Conservation (phyloP, 2,797 vertebrate genomes). For the Phataginus tetradactyla region DNA sequence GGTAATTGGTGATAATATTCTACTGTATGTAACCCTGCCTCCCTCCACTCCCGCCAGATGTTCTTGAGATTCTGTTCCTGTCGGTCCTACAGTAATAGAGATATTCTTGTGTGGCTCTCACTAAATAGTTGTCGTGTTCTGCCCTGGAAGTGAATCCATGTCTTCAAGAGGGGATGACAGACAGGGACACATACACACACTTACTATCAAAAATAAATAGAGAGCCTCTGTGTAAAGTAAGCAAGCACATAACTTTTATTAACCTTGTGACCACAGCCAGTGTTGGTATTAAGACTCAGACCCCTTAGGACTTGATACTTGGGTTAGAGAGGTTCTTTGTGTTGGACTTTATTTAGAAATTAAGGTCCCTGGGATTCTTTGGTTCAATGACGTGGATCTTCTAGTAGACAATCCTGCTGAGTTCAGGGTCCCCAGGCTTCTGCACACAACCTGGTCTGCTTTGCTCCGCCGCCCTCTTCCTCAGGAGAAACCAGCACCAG, state of each 20-base stretch:
- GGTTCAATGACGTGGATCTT: not conserved
- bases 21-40: not conserved
- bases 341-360: slow-evolving; percentile 7
- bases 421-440: not conserved
- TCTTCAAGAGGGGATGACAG: slow-evolving; percentile 25
- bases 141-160: slow-evolving; percentile 23
- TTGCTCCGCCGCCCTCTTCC: not conserved
- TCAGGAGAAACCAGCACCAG: not conserved
- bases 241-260: not conserved
- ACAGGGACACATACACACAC: slow-evolving; percentile 22
- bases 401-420: not conserved
- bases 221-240: slow-evolving; percentile 1
- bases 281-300: slow-evolving; percentile 29
- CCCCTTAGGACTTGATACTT: slow-evolving; percentile 50
- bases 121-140: not conserved
- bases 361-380: slow-evolving; percentile 15
- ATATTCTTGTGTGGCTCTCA: not conserved
- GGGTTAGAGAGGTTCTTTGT: slow-evolving; percentile 43
- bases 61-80: not conserved
- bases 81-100: not conserved
- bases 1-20: not conserved
- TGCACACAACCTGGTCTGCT: not conserved
- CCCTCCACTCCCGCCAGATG: not conserved
- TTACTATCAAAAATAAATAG: slow-evolving; percentile 55
- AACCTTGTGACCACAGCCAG: slow-evolving; percentile 43